A percentile compares a stretch with the other conserved stretches of the same genome.
These are phyloP conservation scores for Colletes collaris DNA, from an alignment of 2,888 invertebrate genomes.

Conservation along the genomic window DNA sequence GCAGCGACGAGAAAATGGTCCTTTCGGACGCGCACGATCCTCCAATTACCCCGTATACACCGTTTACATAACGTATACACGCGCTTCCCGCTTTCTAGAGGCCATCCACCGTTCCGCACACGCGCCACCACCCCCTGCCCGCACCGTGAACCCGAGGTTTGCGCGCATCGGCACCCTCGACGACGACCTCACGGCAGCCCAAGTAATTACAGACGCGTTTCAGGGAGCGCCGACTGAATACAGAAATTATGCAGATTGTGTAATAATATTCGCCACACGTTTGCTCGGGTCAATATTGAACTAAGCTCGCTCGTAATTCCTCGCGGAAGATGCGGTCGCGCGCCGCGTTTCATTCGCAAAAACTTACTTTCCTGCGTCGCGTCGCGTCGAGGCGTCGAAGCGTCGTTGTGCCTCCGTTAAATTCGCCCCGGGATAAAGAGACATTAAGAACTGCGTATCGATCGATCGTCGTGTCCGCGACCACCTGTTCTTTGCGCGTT, in stretches of 20 bases:
- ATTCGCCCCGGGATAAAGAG: constrained; percentile 16
- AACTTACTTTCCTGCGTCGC: constrained; percentile 17
- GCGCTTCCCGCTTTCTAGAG: constrained; percentile 50
- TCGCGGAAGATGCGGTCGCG: constrained; percentile 63
- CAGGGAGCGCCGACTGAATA: constrained; percentile 79
- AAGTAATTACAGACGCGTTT: constrained; percentile 81
- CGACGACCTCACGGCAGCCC: constrained; percentile 70
- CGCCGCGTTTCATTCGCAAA: constrained; percentile 42
- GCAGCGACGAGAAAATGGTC: constrained; percentile 60
- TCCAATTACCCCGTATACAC: constrained; percentile 77
- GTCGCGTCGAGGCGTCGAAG: not conserved
- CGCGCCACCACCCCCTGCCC: constrained; percentile 59
- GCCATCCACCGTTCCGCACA: constrained; percentile 63
- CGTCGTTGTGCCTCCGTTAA: constrained; percentile 7
- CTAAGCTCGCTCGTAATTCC: constrained; percentile 77
- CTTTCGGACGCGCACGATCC: constrained; percentile 67
- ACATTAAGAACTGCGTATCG: not conserved
- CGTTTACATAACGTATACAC: constrained; percentile 75
- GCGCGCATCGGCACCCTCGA: constrained; percentile 47
- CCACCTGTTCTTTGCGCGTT: too few species aligned
- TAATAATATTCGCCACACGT: constrained; percentile 82
- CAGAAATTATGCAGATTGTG: constrained; percentile 81
- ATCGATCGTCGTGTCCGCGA: not conserved
- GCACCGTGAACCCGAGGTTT: constrained; percentile 16
- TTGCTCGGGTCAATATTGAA: constrained; percentile 80